phyloP scores from a whole-genome alignment of 2,888 invertebrate genomes.

The Dynastes hyllus region DNA sequence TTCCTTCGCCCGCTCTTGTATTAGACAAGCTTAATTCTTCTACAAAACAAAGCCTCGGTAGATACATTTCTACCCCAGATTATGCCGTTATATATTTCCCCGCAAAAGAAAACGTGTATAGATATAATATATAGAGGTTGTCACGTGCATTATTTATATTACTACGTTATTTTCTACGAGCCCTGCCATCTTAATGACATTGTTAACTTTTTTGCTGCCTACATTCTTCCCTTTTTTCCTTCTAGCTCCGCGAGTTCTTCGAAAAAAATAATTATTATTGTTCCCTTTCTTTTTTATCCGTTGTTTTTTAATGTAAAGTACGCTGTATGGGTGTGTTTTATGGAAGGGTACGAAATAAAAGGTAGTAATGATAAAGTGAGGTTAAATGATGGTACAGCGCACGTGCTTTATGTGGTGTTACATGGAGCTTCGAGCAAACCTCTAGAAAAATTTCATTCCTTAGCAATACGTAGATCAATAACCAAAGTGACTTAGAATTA shows the following conservation, averaged over 20 bases:
- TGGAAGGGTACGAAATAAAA: constrained; percentile 8
- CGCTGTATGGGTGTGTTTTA: not conserved
- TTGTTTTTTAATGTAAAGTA: constrained; percentile 19
- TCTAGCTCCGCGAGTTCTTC: not conserved
- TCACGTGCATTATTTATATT: constrained; percentile 69
- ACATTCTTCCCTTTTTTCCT: constrained; percentile 24
- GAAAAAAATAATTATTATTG: constrained; percentile 18
- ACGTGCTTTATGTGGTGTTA: not conserved
- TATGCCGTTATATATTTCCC: constrained; percentile 68
- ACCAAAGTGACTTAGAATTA: no score
- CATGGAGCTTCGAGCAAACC: no score
- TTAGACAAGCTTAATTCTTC: constrained; percentile 70
- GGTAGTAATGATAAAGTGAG: not conserved
- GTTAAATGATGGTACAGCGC: not conserved
- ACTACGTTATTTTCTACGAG: constrained; percentile 64
- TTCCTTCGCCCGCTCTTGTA: constrained; percentile 62
- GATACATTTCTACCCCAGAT: constrained; percentile 69
- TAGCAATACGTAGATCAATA: no score
- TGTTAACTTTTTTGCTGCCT: constrained; percentile 63
- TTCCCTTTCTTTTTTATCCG: constrained; percentile 13
- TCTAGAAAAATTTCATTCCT: no score
- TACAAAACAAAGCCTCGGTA: constrained; percentile 68
- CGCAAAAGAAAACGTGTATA: constrained; percentile 65
- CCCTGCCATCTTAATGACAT: constrained; percentile 68
- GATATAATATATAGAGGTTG: constrained; percentile 68